Evolutionary conservation across 2,113 vertebrate genomes (phyloP).

Genomic region (Notiomystis cincta): DNA sequence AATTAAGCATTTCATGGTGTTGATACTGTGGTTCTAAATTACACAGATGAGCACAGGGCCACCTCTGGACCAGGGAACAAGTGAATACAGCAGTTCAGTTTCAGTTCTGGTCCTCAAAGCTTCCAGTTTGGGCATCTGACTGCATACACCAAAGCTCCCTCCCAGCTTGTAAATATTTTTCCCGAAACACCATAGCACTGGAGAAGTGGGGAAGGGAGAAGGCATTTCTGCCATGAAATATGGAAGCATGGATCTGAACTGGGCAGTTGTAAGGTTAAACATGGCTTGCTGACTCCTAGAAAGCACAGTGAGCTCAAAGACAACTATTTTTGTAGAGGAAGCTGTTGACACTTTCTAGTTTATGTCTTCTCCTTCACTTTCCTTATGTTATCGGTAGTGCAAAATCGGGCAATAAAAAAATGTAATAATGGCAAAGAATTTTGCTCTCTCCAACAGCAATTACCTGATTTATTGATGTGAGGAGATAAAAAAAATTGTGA

Average conservation of each 20-base stretch:
- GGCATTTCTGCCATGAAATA: background rate
- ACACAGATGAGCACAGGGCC: background rate
- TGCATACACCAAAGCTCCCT: background rate
- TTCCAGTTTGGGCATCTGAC: background rate
- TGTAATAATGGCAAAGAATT: background rate
- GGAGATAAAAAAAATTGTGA: background rate
- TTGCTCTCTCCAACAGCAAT: background rate
- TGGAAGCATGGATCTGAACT: background rate
- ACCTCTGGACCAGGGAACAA: background rate
- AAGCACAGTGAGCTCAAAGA: background rate
- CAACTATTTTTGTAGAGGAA: background rate
- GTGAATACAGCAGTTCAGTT: rapidly evolving
- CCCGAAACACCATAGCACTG: background rate
- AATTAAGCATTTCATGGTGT: background rate
- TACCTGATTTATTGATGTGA: background rate
- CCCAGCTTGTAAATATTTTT: background rate
- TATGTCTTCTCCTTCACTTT: background rate
- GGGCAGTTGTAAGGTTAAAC: background rate
- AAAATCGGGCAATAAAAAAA: background rate
- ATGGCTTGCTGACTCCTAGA: background rate
- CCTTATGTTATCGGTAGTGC: background rate
- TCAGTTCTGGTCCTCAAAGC: background rate
- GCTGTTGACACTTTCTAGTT: background rate
- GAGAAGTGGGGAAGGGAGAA: background rate
- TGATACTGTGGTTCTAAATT: background rate